A percentile compares a stretch with the other conserved stretches of the same genome.
Conservation (phyloP, 2,797 vertebrate genomes). For the Hippopotamyrus pictus region DNA sequence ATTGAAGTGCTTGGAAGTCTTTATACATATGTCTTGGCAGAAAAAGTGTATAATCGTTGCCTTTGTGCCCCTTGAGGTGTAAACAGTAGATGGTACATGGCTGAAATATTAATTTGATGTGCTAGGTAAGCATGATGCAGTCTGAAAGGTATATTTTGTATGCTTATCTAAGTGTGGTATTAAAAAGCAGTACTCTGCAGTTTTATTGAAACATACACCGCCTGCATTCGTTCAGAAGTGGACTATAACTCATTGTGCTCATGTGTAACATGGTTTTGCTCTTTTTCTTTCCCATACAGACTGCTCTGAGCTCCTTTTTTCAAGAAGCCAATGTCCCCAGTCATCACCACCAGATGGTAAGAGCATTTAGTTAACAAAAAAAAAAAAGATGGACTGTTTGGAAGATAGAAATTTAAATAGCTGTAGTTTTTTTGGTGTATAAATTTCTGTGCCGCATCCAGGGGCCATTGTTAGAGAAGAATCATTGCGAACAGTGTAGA, state of each 20-base stretch:
- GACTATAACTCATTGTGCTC: neutral
- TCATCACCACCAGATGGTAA: constrained; percentile 86
- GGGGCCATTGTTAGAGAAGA: neutral
- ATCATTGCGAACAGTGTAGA: neutral
- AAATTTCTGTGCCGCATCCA: neutral
- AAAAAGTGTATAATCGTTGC: neutral
- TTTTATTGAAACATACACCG: neutral
- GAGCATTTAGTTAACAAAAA: constrained; percentile 32
- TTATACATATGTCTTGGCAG: neutral
- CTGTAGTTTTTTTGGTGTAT: neutral
- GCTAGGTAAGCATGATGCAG: neutral
- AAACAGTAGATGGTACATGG: neutral
- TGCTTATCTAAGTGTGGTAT: neutral
- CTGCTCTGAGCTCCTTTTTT: constrained; percentile 85
- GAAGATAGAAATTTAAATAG: neutral
- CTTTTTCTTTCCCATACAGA: constrained; percentile 54
- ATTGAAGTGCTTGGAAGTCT: neutral
- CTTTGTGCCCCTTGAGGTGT: neutral
- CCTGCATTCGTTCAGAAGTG: neutral
- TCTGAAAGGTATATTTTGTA: neutral
- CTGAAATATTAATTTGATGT: constrained; percentile 3
- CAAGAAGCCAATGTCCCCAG: constrained; percentile 82
- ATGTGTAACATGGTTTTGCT: neutral
- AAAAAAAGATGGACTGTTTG: neutral
- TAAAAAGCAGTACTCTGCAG: neutral